phyloP scores from a whole-genome alignment of 2,113 vertebrate species.

The Ictalurus punctatus region DNA sequence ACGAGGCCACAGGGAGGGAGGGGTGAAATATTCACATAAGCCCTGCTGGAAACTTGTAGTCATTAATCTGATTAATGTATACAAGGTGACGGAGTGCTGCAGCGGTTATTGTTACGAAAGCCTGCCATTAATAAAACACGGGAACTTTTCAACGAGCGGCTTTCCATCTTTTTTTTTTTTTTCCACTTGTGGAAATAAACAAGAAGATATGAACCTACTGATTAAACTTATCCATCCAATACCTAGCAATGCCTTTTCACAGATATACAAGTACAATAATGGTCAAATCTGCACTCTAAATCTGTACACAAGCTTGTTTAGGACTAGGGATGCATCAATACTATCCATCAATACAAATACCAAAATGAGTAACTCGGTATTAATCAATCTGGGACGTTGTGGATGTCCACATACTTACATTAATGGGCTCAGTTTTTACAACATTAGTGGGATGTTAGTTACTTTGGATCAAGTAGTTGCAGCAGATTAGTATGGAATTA shows the following conservation, averaged over 20 bases:
- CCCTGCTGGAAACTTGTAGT: constrained; percentile 63
- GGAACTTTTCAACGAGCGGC: neutral
- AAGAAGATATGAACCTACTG: neutral
- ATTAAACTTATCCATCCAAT: neutral
- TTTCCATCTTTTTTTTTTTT: neutral
- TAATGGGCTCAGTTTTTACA: neutral
- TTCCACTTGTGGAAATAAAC: neutral
- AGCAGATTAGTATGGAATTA: too few relatives aligned
- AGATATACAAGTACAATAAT: neutral
- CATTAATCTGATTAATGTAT: constrained; percentile 76
- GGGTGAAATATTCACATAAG: constrained; percentile 64
- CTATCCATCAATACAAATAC: neutral
- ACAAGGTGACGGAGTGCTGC: constrained; percentile 56
- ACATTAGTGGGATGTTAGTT: neutral
- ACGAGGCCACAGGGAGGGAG: constrained; percentile 53
- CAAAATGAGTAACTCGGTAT: neutral
- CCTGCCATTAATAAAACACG: constrained; percentile 17
- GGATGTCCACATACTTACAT: neutral
- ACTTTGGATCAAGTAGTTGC: too few relatives aligned
- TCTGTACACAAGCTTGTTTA: neutral
- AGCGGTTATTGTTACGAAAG: constrained; percentile 17
- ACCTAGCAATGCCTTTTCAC: neutral
- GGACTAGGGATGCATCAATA: neutral
- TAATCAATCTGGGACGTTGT: neutral
- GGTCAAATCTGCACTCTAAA: neutral